Evolutionary conservation across 2,797 vertebrate genomes (phyloP).

Genomic region (Urosaurus nigricauda): DNA sequence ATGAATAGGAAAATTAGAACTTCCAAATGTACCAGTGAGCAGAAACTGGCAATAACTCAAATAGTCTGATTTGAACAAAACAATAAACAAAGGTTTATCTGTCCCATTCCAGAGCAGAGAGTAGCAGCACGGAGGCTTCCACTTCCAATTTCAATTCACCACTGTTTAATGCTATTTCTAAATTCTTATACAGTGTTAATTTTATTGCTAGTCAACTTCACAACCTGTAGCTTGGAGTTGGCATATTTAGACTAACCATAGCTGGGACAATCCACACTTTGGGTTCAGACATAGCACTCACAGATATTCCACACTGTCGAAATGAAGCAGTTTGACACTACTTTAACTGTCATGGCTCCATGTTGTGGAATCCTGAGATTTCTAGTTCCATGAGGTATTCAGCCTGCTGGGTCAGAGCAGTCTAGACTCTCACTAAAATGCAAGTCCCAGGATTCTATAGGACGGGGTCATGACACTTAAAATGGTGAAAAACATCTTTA

Average conservation of each 20-base stretch:
- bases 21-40: background rate
- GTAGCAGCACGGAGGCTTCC: background rate
- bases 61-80: background rate
- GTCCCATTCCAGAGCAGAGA: background rate
- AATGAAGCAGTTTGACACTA: too few relatives aligned
- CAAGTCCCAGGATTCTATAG: too few relatives aligned
- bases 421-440: too few relatives aligned
- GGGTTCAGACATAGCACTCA: background rate
- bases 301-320: too few relatives aligned
- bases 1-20: constrained; percentile 6
- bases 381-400: too few relatives aligned
- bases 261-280: background rate
- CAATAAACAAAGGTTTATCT: background rate
- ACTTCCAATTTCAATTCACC: background rate
- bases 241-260: background rate
- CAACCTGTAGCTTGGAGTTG: background rate
- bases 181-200: background rate
- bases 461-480: too few relatives aligned
- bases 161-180: background rate
- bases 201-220: background rate
- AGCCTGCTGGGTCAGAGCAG: too few relatives aligned
- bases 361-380: too few relatives aligned
- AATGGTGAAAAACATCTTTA: too few relatives aligned
- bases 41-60: background rate
- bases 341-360: too few relatives aligned